Evolutionary conservation across 1,140 invertebrate genomes (phyloP).

Genomic region (Akabosia matsudoensis): DNA sequence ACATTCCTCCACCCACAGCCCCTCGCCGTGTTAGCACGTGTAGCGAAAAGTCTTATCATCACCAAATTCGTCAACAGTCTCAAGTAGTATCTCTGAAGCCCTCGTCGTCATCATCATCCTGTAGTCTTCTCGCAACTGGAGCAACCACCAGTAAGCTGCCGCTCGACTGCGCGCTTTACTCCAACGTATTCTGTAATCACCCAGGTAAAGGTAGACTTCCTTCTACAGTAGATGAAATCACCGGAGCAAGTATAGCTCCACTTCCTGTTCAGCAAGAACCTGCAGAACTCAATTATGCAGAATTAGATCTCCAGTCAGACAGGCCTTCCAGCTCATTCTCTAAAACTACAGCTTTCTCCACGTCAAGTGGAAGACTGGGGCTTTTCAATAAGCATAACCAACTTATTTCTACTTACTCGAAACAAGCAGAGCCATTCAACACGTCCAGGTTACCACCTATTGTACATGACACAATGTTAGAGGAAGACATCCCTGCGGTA

Average conservation of each 20-base stretch:
- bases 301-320: slow-evolving; percentile 54
- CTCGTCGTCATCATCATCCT: neutral
- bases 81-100: neutral
- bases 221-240: neutral
- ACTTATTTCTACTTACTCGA: neutral
- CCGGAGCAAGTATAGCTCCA: slow-evolving; percentile 23
- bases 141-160: neutral
- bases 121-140: slow-evolving; percentile 2
- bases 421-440: neutral
- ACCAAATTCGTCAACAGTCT: neutral
- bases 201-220: neutral
- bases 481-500: too few relatives aligned
- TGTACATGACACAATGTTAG: neutral
- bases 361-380: neutral
- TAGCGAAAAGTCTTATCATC: neutral
- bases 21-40: neutral
- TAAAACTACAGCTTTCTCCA: too few relatives aligned
- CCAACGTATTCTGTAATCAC: slow-evolving; percentile 27
- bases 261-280: slow-evolving; percentile 45
- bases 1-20: neutral
- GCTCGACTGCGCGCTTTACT: slow-evolving; percentile 1
- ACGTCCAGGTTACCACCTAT: neutral
- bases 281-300: slow-evolving; percentile 55
- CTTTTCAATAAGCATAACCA: neutral
- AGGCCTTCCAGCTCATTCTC: slow-evolving; percentile 32